These are phyloP conservation scores for Mus spicilegus DNA, from an alignment of 2,113 vertebrate genomes.

Conservation along the genomic window DNA sequence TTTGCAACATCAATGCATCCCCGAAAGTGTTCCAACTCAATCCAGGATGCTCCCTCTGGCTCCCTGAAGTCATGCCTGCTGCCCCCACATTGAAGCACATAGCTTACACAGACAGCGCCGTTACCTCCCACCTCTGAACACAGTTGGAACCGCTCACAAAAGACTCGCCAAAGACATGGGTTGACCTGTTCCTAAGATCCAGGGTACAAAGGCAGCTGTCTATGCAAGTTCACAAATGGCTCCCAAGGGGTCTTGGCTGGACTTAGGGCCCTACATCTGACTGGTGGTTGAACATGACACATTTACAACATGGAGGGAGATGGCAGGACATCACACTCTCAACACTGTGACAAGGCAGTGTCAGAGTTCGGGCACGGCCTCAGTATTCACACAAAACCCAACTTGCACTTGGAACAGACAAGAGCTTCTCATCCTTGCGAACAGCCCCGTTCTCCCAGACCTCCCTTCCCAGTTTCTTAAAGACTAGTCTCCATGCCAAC, in stretches of 20 bases:
- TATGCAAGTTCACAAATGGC: neutral
- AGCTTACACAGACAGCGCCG: too few relatives aligned
- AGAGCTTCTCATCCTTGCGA: neutral
- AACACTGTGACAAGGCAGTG: fast-evolving
- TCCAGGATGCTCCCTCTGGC: fast-evolving
- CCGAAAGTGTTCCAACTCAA: neutral
- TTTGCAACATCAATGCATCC: neutral
- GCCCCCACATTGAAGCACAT: fast-evolving
- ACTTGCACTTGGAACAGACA: neutral
- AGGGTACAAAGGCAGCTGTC: neutral
- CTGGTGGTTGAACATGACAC: too few relatives aligned
- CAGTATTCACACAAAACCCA: neutral
- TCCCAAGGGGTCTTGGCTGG: neutral
- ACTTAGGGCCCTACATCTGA: neutral
- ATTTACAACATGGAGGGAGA: neutral
- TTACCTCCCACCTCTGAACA: neutral
- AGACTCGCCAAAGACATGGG: neutral
- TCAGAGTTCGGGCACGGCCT: neutral
- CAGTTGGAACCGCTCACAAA: too few relatives aligned
- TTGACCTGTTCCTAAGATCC: neutral
- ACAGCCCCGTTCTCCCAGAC: neutral
- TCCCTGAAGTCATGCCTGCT: neutral
- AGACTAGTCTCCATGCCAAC: slow-evolving; percentile 36
- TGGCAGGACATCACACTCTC: too few relatives aligned
- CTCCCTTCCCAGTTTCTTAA: slow-evolving; percentile 41